Percentiles rank a stretch among this genome's conserved stretches.
Evolutionary conservation across 92 coral and sea anemone species (phyloP).

Genomic region (Chrysogorgia sp.): DNA sequence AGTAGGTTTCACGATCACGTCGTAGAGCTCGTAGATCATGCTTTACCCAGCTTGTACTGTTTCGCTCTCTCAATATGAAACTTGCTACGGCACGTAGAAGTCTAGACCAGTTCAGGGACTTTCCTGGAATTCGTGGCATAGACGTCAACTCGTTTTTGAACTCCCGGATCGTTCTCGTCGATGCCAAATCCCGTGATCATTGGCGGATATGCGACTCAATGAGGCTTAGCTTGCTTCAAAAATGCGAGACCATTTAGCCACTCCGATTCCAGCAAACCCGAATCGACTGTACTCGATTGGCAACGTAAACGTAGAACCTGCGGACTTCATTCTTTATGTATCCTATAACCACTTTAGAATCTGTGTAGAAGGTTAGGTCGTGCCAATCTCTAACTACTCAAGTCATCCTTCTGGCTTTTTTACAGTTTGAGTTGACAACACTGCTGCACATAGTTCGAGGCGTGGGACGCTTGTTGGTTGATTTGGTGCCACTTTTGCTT

Average conservation of each 20-base stretch:
- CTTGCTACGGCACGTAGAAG: too few species aligned
- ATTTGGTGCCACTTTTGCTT: slow-evolving; percentile 56
- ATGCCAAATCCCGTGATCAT: background rate
- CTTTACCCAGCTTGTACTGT: too few species aligned
- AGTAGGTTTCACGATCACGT: too few species aligned
- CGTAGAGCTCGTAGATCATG: too few species aligned
- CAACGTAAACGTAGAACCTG: slow-evolving; percentile 64
- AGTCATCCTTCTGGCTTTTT: slow-evolving; percentile 14
- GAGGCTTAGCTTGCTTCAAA: background rate
- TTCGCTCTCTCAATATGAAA: too few species aligned
- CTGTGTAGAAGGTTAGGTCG: slow-evolving; percentile 52
- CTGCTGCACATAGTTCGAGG: slow-evolving; percentile 57
- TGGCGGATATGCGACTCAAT: too few species aligned
- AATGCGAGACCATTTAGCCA: slow-evolving; percentile 56
- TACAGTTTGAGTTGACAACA: slow-evolving; percentile 42
- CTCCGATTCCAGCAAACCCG: slow-evolving; percentile 17
- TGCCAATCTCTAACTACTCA: slow-evolving; percentile 24
- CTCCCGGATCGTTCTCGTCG: background rate
- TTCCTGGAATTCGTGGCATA: background rate
- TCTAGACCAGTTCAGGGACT: too few species aligned
- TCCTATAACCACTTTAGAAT: slow-evolving; percentile 62
- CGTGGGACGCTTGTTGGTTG: slow-evolving; percentile 63
- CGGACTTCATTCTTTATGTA: slow-evolving; percentile 61
- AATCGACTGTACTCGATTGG: slow-evolving; percentile 58
- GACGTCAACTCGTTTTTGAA: background rate